phyloP scores from a whole-genome alignment of 2,797 vertebrate species.

The Acipenser ruthenus region DNA sequence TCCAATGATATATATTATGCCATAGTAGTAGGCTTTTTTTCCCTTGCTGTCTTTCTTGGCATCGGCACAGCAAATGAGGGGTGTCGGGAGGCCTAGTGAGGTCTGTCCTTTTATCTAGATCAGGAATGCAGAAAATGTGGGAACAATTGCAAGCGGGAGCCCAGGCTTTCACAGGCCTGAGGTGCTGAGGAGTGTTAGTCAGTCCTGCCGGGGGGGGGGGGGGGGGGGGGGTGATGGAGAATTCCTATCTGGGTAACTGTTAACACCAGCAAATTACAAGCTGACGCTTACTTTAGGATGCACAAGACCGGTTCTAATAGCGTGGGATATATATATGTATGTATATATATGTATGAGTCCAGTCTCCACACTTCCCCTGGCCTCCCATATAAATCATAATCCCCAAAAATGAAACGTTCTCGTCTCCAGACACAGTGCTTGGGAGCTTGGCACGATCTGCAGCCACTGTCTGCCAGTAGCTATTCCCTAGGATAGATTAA shows the following conservation, averaged over 20 bases:
- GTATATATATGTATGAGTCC: no score
- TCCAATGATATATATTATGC: no score
- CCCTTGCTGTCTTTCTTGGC: neutral
- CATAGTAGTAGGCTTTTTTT: neutral
- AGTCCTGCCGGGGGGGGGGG: conserved; percentile 33
- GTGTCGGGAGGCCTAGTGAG: neutral
- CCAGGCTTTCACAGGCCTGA: conserved; percentile 54
- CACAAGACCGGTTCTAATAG: conserved; percentile 36
- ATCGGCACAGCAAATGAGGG: neutral
- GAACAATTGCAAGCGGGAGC: conserved; percentile 62
- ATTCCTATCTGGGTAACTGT: conserved; percentile 62
- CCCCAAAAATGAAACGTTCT: neutral
- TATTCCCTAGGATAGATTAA: neutral
- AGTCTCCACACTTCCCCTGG: neutral
- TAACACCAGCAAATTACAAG: conserved; percentile 38
- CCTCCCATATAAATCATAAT: neutral
- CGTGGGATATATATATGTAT: no score
- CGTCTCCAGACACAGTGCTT: neutral
- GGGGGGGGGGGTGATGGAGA: conserved; percentile 33
- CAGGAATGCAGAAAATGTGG: conserved; percentile 75
- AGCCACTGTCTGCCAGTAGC: neutral
- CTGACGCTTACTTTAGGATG: conserved; percentile 30
- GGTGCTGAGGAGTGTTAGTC: conserved; percentile 63
- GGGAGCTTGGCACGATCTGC: neutral
- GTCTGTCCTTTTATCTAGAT: conserved; percentile 56